Conservation (phyloP, 2,113 vertebrate genomes). For the Agapornis roseicollis region DNA sequence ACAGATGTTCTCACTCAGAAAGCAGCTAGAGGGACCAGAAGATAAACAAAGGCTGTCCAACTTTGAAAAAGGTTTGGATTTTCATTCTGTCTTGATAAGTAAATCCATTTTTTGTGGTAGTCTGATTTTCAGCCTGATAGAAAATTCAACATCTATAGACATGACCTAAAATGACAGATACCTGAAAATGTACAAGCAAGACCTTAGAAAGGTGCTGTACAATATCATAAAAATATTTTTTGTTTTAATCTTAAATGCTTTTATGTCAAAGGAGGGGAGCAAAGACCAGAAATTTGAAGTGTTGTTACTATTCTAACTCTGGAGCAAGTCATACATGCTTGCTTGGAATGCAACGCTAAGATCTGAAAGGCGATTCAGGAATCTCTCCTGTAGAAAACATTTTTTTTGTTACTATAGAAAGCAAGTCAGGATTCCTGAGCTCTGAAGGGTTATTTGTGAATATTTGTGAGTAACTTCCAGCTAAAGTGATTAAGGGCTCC, state of each 20-base stretch:
- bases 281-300: background rate
- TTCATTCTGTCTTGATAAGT: background rate
- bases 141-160: background rate
- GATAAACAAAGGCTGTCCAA: background rate
- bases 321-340: background rate
- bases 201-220: background rate
- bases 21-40: background rate
- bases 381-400: background rate
- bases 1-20: constrained; percentile 32
- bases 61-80: background rate
- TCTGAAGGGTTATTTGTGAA: background rate
- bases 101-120: background rate
- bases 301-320: background rate
- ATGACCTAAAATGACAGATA: background rate
- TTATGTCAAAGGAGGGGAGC: background rate
- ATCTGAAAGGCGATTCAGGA: background rate
- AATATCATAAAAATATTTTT: background rate
- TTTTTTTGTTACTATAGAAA: background rate
- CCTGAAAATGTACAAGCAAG: background rate
- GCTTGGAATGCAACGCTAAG: background rate
- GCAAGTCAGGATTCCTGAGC: background rate
- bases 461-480: background rate
- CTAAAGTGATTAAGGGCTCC: background rate
- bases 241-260: background rate
- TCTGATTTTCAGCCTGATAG: background rate